phyloP scores from a whole-genome alignment of 2,797 vertebrate species.

The Geotrypetes seraphini region DNA sequence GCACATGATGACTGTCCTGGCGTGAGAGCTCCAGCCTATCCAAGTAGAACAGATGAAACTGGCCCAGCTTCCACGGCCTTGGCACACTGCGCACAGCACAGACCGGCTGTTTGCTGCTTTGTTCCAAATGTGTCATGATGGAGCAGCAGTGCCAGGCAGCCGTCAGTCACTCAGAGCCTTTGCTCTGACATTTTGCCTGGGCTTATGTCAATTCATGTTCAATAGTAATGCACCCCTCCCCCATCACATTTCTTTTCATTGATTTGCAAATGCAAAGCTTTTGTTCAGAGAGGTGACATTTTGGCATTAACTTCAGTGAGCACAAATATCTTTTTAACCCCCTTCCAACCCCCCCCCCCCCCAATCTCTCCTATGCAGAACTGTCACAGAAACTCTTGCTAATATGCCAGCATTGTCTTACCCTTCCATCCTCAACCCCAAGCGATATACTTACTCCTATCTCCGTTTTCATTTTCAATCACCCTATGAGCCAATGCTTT shows the following conservation, averaged over 20 bases:
- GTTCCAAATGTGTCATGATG: too few relatives aligned
- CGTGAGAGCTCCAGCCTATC: too few relatives aligned
- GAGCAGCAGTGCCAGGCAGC: too few relatives aligned
- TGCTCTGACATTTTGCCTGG: too few relatives aligned
- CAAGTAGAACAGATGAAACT: too few relatives aligned
- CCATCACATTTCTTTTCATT: constrained; percentile 29
- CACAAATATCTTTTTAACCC: too few relatives aligned
- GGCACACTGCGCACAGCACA: too few relatives aligned
- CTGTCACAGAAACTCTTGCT: neutral
- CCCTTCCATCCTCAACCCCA: accelerated
- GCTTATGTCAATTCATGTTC: constrained; percentile 41
- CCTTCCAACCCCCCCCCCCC: accelerated
- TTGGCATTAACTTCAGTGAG: constrained; percentile 15
- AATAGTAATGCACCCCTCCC: constrained; percentile 28
- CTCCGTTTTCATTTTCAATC: accelerated
- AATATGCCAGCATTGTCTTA: neutral
- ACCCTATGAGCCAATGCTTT: too few relatives aligned
- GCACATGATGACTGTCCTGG: too few relatives aligned
- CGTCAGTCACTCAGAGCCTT: too few relatives aligned
- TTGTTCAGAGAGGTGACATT: constrained; percentile 19
- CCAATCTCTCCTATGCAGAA: neutral
- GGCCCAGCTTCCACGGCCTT: too few relatives aligned
- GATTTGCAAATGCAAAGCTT: constrained; percentile 38
- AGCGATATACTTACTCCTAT: accelerated
- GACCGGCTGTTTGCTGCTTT: too few relatives aligned